A percentile compares a stretch with the other conserved stretches of the same genome.
Evolutionary conservation across 2,888 invertebrate genomes (phyloP).

Genomic region (Octonoba sinensis): DNA sequence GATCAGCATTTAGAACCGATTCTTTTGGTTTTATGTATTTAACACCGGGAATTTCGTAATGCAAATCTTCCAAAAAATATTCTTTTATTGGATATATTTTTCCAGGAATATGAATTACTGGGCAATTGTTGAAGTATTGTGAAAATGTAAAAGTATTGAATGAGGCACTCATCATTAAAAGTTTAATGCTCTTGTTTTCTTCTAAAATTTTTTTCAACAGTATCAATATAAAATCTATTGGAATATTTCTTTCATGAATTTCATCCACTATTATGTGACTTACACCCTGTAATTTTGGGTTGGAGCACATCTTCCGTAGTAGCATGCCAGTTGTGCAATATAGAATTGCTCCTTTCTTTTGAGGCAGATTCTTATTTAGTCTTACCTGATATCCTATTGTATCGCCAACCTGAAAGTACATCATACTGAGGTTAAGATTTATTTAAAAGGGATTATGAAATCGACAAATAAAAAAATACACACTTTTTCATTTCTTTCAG

Average conservation of each 20-base stretch:
- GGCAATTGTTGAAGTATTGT: conserved; percentile 90
- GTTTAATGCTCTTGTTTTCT: conserved; percentile 88
- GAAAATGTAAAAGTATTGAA: conserved; percentile 94
- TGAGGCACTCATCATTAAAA: conserved; percentile 98
- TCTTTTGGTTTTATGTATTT: not conserved
- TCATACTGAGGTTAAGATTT: not conserved
- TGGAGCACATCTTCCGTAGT: conserved; percentile 82
- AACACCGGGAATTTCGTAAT: not conserved
- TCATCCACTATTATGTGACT: conserved; percentile 99
- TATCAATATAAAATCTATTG: conserved; percentile 95
- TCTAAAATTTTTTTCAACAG: conserved; percentile 94
- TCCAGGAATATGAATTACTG: conserved; percentile 91
- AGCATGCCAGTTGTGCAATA: conserved; percentile 95
- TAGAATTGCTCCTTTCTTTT: conserved; percentile 92
- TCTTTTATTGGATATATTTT: conserved; percentile 85
- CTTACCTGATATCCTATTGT: conserved; percentile 87
- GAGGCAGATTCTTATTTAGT: conserved; percentile 91
- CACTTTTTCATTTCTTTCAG: conserved; percentile 85
- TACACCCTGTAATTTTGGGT: conserved; percentile 91
- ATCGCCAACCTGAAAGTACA: conserved; percentile 78
- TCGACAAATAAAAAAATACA: conserved; percentile 16
- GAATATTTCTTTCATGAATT: conserved; percentile 86
- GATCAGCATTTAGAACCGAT: conserved; percentile 73
- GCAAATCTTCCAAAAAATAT: conserved; percentile 72
- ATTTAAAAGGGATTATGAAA: not conserved